Base-by-base conservation (phyloP, 2,888 invertebrate genomes). In the Strigamia transsilvanica region DNA sequence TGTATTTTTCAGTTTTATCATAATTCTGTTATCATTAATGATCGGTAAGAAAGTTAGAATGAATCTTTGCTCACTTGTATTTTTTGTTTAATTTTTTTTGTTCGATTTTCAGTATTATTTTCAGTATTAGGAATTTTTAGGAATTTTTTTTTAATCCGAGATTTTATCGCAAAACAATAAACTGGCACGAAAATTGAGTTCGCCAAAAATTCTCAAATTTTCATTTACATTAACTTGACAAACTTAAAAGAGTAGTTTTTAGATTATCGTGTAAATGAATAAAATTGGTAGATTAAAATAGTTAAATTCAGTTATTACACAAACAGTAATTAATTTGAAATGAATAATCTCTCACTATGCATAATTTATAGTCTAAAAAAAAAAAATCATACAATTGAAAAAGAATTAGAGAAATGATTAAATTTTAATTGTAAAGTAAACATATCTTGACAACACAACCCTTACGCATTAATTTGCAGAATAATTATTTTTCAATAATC, bases 121-220 rank as follows among this genome's bases (percentile, higher is more conserved):
- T 66, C 66, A 66, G 66, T 66, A 66, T 66, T 66, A 66, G 66
- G 66, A 66, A 66, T 66, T 66, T 66, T 27, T 66, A 66, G 66
- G 66, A 66, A 66, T 61, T 27, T 66, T 66, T 66, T 27, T 18
- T 18, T 21, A 13, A 6, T 27, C 12, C 15, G 23, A 23, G 66
- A 66, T 66, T 66, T 27, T 66, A 66, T 66, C 27, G 66, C 66
- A 66, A 66, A 27, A 27, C 7, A 51, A 66, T 61, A 61, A 61
- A 15, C 66, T 66, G 66, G 66, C 66, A 66, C 66, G 66, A 66
- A 66, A 66, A 66, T 66, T 66, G 66, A 66, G 66, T 66, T 27
- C 2, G 66, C 66, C 66, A 27, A 66, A 66, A 66, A 66, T 27
- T 66, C 32, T 27, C 13, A 51, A 51, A 27, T 66, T 66, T 66